Conservation (phyloP, 2,888 invertebrate genomes). For the Beris morrisii region DNA sequence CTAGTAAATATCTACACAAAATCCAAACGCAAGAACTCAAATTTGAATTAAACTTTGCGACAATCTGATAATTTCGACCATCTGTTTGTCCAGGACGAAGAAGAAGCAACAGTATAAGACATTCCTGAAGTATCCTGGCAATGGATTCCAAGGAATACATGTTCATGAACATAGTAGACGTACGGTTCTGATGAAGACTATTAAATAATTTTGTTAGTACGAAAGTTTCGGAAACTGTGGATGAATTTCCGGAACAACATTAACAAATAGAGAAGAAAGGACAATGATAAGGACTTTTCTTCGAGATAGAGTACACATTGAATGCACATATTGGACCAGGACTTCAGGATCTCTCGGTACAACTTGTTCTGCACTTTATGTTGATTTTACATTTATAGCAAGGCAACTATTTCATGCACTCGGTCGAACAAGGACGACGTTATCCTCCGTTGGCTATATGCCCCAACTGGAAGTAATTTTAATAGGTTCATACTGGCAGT, state of each 20-base stretch:
- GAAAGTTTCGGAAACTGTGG: constrained; percentile 7
- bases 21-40: constrained; percentile 1
- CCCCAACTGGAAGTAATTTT: constrained; percentile 12
- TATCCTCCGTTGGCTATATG: constrained; percentile 6
- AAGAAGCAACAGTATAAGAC: constrained; percentile 2
- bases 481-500: constrained; percentile 13
- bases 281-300: constrained; percentile 16
- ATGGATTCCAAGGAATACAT: not conserved
- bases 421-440: not conserved
- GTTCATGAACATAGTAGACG: not conserved
- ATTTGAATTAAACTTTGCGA: constrained; percentile 16
- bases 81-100: constrained; percentile 18
- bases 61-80: constrained; percentile 16
- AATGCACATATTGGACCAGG: not conserved
- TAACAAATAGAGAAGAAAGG: constrained; percentile 13
- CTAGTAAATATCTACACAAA: no score
- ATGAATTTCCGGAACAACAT: constrained; percentile 11
- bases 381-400: constrained; percentile 6
- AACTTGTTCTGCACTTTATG: constrained; percentile 6
- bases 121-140: not conserved
- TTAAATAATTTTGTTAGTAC: constrained; percentile 26
- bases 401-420: not conserved
- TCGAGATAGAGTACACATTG: not conserved
- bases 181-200: constrained; percentile 12
- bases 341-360: not conserved